A percentile compares a stretch with the other conserved stretches of the same genome.
Evolutionary conservation across 2,797 vertebrate genomes (phyloP).

Genomic region (Sandelia bainsii): DNA sequence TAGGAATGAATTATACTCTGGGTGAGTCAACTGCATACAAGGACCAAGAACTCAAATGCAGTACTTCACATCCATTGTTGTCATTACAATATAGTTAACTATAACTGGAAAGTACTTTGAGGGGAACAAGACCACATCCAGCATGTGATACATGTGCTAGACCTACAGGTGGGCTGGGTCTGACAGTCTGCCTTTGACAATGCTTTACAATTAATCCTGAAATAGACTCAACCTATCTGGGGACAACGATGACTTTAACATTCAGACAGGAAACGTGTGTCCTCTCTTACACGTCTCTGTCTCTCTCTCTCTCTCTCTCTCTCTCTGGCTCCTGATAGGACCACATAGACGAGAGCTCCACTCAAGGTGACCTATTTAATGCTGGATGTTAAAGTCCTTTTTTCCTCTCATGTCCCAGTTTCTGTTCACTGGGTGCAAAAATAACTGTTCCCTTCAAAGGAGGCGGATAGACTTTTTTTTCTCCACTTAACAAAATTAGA

Average conservation of each 20-base stretch:
- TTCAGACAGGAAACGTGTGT: constrained; percentile 54
- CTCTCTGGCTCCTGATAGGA: constrained; percentile 62
- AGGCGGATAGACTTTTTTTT: constrained; percentile 44
- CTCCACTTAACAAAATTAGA: constrained; percentile 59
- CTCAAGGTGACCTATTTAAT: constrained; percentile 85
- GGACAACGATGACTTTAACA: constrained; percentile 54
- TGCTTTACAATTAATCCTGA: constrained; percentile 43
- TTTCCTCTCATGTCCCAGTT: constrained; percentile 77
- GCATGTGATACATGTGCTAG: constrained; percentile 1
- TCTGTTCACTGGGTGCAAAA: constrained; percentile 76
- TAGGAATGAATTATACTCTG: neutral
- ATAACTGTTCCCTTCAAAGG: constrained; percentile 77
- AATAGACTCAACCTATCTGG: constrained; percentile 59
- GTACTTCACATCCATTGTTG: constrained; percentile 3
- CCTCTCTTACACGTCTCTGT: constrained; percentile 30
- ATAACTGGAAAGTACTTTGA: neutral
- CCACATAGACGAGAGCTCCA: constrained; percentile 60
- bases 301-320: constrained; percentile 34
- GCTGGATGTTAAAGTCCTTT: constrained; percentile 72
- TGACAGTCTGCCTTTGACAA: constrained; percentile 20
- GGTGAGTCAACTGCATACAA: neutral
- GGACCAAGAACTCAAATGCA: neutral
- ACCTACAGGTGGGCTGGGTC: constrained; percentile 60
- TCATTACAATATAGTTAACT: neutral
- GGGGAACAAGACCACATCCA: constrained; percentile 12